Evolutionary conservation across 2,888 invertebrate species (phyloP).

Genomic region (Homarus gammarus): DNA sequence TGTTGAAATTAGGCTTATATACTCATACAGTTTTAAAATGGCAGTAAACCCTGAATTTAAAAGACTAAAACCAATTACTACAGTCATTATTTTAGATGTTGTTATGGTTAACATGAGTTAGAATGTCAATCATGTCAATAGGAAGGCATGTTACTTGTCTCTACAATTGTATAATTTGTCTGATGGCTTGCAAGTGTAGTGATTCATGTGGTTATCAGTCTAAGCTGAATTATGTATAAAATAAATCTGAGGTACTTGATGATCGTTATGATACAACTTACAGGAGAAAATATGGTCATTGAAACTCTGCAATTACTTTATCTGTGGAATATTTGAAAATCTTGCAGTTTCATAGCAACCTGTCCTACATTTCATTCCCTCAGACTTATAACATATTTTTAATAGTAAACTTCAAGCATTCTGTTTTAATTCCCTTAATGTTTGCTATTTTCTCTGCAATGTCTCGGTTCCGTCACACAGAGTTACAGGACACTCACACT

Average conservation of each 20-base stretch:
- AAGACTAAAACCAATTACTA: background rate
- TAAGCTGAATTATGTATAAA: background rate
- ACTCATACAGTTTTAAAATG: background rate
- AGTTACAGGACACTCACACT: slow-evolving; percentile 27
- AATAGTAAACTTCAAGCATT: slow-evolving; percentile 20
- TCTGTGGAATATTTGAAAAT: background rate
- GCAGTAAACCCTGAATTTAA: background rate
- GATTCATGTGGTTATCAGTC: background rate
- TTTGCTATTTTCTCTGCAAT: slow-evolving; percentile 2
- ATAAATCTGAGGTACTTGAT: background rate
- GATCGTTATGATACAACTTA: background rate
- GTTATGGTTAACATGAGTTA: background rate
- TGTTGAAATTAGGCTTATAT: background rate
- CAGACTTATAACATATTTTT: background rate
- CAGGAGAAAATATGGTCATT: background rate
- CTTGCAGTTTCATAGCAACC: background rate
- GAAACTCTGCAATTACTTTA: background rate
- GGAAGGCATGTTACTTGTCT: background rate
- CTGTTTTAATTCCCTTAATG: slow-evolving; percentile 3
- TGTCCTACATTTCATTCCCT: background rate
- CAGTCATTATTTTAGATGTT: background rate
- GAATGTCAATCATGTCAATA: background rate
- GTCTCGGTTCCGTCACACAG: background rate
- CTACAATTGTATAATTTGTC: background rate
- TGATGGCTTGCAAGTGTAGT: slow-evolving; percentile 2